Evolutionary conservation across 2,797 vertebrate species (phyloP).

Genomic region (Allenopithecus nigroviridis): DNA sequence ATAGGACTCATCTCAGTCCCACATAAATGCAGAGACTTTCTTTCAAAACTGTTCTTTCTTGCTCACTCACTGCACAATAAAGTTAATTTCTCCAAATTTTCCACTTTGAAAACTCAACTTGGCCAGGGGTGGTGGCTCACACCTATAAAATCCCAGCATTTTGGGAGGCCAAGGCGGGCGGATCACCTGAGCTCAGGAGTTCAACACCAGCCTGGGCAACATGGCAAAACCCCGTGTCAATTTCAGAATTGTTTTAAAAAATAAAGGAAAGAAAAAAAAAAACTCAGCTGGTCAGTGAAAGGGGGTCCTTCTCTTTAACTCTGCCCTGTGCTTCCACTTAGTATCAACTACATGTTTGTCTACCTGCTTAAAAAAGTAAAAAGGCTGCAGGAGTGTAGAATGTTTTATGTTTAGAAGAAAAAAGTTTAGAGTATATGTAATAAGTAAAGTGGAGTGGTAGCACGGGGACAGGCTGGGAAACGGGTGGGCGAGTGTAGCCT

Average conservation of each 20-base stretch:
- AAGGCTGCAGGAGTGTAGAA: neutral
- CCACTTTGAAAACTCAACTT: slow-evolving; percentile 32
- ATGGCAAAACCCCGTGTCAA: neutral
- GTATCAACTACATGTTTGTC: neutral
- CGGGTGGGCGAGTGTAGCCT: neutral
- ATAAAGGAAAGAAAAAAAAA: neutral
- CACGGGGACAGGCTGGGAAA: neutral
- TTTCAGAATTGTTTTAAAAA: neutral
- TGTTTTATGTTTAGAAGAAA: neutral
- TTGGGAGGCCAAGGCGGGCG: neutral
- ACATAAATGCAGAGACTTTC: neutral
- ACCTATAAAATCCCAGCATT: neutral
- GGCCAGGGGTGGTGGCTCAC: neutral
- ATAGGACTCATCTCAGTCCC: neutral
- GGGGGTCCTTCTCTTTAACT: neutral
- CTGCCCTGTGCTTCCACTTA: neutral
- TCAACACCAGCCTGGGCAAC: neutral
- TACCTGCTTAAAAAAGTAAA: neutral
- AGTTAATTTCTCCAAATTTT: neutral
- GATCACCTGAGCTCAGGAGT: neutral
- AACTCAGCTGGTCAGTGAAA: slow-evolving; percentile 23
- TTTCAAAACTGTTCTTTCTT: neutral
- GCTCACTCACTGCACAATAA: neutral
- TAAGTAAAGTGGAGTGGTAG: neutral
- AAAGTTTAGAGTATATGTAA: neutral